Base-by-base conservation (phyloP, 2,113 vertebrate genomes). In the Scalopus aquaticus region DNA sequence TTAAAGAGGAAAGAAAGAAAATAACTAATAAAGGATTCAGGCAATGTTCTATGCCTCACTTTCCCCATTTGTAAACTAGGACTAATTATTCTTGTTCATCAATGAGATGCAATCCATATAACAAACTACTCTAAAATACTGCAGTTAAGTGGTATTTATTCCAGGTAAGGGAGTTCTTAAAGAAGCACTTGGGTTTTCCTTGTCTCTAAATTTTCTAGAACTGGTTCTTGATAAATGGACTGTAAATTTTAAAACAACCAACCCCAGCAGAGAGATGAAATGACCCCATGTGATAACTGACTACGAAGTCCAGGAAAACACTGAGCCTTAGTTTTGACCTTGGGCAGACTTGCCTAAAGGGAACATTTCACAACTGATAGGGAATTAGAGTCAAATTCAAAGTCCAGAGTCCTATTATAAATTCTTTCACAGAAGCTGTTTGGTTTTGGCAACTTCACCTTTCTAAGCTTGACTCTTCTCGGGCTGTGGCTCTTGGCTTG, bases 401-500 rank as follows among this genome's bases (percentile, higher is more conserved):
- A 92, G 65, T 51, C 58, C 65, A 39, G 78, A 76, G 11, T 54
- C 26, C 67, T 78, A 24, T 6, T 9, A 49, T 49, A 74, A 62
- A 35, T 49, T 58, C 35, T 76, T 46, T 54, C 60, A 67, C 1
- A 62, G 39, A 42, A 60, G 1, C 32, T 78, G 30, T 86, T 62
- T 81, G 35, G 28, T 49, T 95, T 90, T 54, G 64, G 64, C n/a
- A 94, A 94, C 74, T 82, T 93, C 37, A 88, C 80, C 39, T 96
- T 91, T 85, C 70, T 78, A 60, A 96, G 62, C n/a, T 62, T 85
- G 65, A 91, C 37, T 69, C 32, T 44, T 56, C 56, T 77, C 46
- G 19, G 58, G 65, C 24, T 54, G 51, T 81, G 42, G 16, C 35
- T 93, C 49, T 84, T 81, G 6, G 44, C 65, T 78, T 70, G 6